A percentile compares a stretch with the other conserved stretches of the same genome.
Evolutionary conservation across 2,113 vertebrate genomes (phyloP).

Genomic region (Calidris pygmaea): DNA sequence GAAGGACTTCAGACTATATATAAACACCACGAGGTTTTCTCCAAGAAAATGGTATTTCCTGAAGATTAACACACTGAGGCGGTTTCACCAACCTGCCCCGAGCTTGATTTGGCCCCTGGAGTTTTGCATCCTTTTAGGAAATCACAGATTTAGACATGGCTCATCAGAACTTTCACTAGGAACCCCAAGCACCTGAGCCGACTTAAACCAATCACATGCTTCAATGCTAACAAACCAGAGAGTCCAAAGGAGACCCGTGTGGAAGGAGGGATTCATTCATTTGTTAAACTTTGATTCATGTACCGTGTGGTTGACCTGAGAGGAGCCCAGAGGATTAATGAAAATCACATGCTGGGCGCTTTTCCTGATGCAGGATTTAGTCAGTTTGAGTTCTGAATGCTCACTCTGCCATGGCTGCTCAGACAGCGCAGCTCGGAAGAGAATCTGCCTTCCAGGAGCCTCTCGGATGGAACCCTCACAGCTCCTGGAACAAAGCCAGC

Average conservation of each 20-base stretch:
- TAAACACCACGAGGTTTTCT: neutral
- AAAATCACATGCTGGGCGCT: slow-evolving; percentile 58
- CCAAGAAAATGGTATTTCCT: neutral
- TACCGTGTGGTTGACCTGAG: slow-evolving; percentile 30
- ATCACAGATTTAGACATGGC: slow-evolving; percentile 37
- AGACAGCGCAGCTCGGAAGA: neutral
- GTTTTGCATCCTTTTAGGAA: slow-evolving; percentile 56
- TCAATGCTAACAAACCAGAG: neutral
- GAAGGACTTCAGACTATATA: neutral
- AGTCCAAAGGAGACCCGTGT: neutral
- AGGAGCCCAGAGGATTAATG: slow-evolving; percentile 58
- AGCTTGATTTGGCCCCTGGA: slow-evolving; percentile 39
- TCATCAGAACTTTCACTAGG: slow-evolving; percentile 30
- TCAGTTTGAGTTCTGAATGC: neutral
- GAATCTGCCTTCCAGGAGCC: neutral
- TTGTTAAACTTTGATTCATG: slow-evolving; percentile 50
- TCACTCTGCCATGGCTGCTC: slow-evolving; percentile 29
- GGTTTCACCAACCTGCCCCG: neutral
- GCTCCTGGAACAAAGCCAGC: neutral
- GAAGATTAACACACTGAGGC: neutral
- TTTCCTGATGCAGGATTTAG: slow-evolving; percentile 48
- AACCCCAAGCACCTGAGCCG: slow-evolving; percentile 40
- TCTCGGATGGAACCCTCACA: neutral
- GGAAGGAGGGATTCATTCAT: slow-evolving; percentile 17
- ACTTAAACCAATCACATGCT: slow-evolving; percentile 60